Conservation (phyloP, 2,797 vertebrate species). For the Macroramphosus scolopax region DNA sequence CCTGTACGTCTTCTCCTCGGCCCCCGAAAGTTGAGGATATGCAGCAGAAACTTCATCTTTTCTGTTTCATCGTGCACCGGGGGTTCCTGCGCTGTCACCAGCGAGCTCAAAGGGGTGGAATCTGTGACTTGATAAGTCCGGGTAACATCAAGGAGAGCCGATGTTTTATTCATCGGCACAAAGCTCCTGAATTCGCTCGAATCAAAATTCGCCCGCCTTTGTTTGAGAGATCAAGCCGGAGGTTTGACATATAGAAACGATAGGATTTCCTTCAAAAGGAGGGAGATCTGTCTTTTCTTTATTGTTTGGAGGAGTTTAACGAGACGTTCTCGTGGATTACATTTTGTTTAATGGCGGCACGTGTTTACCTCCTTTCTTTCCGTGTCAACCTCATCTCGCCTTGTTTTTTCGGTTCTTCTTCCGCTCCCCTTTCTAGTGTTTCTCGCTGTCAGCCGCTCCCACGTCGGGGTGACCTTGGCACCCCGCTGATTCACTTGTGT, state of each 20-base stretch:
- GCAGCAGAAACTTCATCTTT: conserved; percentile 59
- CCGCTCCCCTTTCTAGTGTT: no score
- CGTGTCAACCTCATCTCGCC: no score
- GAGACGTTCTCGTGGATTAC: no score
- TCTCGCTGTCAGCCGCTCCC: no score
- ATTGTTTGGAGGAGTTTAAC: conserved; percentile 8
- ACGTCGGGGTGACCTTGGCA: conserved; percentile 59
- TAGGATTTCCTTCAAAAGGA: conserved; percentile 68
- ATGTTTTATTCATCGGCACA: conserved; percentile 83
- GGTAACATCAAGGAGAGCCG: conserved; percentile 74
- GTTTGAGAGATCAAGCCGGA: conserved; percentile 77
- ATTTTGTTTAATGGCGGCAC: background rate
- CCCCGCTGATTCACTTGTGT: conserved; percentile 64
- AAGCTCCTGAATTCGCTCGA: conserved; percentile 77
- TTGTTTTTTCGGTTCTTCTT: no score
- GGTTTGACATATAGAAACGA: conserved; percentile 77
- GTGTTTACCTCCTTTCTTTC: conserved; percentile 3
- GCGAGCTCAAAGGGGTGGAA: conserved; percentile 65
- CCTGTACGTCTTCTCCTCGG: conserved; percentile 43
- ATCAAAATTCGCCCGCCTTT: conserved; percentile 76
- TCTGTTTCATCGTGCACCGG: conserved; percentile 61
- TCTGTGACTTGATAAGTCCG: conserved; percentile 78
- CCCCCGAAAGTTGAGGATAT: conserved; percentile 53
- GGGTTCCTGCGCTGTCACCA: conserved; percentile 63
- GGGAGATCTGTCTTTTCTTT: conserved; percentile 9